phyloP scores from a whole-genome alignment of 2,888 invertebrate species.

The Acholoe squamosa region DNA sequence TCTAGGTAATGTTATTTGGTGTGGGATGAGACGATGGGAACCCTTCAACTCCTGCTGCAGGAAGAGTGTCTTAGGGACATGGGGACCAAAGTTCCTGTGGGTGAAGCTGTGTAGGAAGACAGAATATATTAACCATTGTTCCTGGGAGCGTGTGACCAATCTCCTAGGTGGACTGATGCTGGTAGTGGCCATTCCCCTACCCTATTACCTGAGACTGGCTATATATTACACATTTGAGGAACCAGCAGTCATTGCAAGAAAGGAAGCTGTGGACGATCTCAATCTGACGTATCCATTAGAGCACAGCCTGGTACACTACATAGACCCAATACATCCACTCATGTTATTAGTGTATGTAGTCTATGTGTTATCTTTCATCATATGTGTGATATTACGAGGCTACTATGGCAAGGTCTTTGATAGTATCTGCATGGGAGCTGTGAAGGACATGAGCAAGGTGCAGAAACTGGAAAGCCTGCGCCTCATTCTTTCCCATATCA shows the following conservation, averaged over 20 bases:
- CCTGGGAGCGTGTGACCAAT: neutral
- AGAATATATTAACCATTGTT: neutral
- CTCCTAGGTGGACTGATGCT: neutral
- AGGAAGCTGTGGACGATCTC: neutral
- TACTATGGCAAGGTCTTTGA: constrained; percentile 10
- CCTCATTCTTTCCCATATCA: constrained; percentile 14
- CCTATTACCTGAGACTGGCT: neutral
- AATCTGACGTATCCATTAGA: constrained; percentile 21
- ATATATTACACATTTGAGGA: constrained; percentile 33
- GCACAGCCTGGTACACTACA: constrained; percentile 24
- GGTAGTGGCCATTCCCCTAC: constrained; percentile 7
- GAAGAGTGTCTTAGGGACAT: constrained; percentile 52
- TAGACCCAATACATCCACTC: neutral
- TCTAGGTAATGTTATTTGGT: constrained; percentile 74
- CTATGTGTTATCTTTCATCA: neutral
- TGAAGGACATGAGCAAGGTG: constrained; percentile 44
- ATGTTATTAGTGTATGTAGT: neutral
- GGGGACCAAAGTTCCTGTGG: constrained; percentile 56
- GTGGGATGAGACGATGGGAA: neutral
- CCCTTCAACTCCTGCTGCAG: constrained; percentile 54
- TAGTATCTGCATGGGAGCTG: neutral
- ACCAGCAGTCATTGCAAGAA: neutral
- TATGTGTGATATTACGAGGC: neutral
- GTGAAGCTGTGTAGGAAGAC: neutral
- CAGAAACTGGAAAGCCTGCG: constrained; percentile 4